A percentile compares a stretch with the other conserved stretches of the same genome.
Evolutionary conservation across 2,113 vertebrate species (phyloP).

Genomic region (Laterallus jamaicensis): DNA sequence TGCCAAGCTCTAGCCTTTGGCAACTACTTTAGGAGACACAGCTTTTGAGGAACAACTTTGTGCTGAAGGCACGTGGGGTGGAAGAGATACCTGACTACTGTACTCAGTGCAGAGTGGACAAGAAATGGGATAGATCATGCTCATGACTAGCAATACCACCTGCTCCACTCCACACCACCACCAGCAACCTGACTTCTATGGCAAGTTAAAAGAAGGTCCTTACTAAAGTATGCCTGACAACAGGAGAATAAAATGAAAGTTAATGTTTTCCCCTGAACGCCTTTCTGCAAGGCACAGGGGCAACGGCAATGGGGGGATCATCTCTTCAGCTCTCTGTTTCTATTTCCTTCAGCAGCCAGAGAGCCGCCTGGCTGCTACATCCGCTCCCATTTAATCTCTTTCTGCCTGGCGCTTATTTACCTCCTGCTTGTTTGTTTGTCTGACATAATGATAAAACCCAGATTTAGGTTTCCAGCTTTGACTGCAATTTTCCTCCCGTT

Average conservation of each 20-base stretch:
- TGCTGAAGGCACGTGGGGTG: rapidly evolving
- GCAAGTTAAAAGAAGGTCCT: not conserved
- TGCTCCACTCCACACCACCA: rapidly evolving
- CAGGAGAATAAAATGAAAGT: not conserved
- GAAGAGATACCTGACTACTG: not conserved
- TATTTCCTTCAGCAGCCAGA: not conserved
- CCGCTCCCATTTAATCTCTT: not conserved
- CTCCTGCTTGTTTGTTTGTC: not conserved
- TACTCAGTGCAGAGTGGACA: rapidly evolving
- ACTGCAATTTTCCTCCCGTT: not conserved
- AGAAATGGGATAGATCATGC: not conserved
- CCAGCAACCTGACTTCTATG: not conserved
- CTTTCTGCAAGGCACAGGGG: not conserved
- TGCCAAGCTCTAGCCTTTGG: not conserved
- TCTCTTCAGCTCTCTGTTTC: not conserved
- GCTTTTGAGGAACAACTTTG: not conserved
- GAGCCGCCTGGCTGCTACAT: not conserved
- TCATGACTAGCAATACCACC: rapidly evolving
- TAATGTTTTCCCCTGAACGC: not conserved
- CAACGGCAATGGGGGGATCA: not conserved
- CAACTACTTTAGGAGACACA: not conserved
- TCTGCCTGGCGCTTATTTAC: not conserved
- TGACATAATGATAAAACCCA: not conserved
- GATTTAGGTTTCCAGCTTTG: not conserved
- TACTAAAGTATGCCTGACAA: rapidly evolving